Conservation (phyloP, 64 coral and sea anemone species). For the Catalaphyllia jardinei region DNA sequence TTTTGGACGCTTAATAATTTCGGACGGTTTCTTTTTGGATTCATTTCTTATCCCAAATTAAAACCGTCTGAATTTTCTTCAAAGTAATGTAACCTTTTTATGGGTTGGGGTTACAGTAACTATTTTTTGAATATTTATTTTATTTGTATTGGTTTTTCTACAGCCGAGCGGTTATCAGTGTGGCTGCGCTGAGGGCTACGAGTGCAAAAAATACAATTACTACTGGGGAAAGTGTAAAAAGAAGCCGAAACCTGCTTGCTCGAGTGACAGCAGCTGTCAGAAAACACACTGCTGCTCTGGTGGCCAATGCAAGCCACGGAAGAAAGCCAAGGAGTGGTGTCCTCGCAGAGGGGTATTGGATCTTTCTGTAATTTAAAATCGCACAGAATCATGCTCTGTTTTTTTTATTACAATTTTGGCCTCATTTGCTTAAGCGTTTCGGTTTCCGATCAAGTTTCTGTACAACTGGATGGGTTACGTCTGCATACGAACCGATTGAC, state of each 20-base stretch:
- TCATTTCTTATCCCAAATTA: too few relatives aligned
- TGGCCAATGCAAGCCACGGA: neutral
- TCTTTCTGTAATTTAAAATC: neutral
- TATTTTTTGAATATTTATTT: too few relatives aligned
- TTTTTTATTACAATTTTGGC: neutral
- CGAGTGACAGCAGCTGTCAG: neutral
- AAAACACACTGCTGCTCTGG: slow-evolving; percentile 13
- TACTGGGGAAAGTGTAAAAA: slow-evolving; percentile 10
- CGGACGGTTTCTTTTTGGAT: too few relatives aligned
- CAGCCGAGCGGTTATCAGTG: neutral
- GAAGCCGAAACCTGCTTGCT: neutral
- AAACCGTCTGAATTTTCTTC: too few relatives aligned
- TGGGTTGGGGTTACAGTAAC: too few relatives aligned
- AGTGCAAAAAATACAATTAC: neutral
- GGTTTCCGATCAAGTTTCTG: too few relatives aligned
- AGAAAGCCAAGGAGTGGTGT: neutral
- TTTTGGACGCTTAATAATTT: too few relatives aligned
- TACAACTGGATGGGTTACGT: too few relatives aligned
- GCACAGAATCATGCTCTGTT: neutral
- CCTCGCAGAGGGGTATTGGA: neutral
- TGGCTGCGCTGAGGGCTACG: neutral
- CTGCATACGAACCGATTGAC: too few relatives aligned
- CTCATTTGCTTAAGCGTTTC: too few relatives aligned
- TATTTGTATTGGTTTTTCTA: neutral
- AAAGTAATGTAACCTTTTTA: too few relatives aligned